A percentile compares a stretch with the other conserved stretches of the same genome.
Conservation (phyloP, 2,113 vertebrate species). For the Boulengeromyrus knoepffleri region DNA sequence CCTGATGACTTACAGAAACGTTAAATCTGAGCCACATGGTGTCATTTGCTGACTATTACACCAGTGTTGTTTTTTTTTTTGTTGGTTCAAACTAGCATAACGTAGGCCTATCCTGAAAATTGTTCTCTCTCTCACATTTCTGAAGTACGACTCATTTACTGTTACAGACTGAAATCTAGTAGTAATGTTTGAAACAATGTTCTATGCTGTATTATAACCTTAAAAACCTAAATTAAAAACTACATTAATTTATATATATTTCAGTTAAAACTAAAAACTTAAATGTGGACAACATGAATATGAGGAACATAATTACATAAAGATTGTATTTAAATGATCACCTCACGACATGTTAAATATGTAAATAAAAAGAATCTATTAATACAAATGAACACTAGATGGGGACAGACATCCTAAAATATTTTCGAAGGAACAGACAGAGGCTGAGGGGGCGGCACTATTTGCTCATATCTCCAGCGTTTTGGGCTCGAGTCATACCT, state of each 20-base stretch:
- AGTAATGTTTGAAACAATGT: not conserved
- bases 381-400: constrained; percentile 47
- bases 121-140: not conserved
- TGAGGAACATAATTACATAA: not conserved
- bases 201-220: not conserved
- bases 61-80: not conserved
- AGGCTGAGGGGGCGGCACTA: not conserved
- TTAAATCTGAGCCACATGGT: not conserved
- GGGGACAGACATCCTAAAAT: constrained; percentile 46
- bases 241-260: not conserved
- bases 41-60: not conserved
- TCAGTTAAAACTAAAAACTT: not conserved
- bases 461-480: not conserved
- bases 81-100: not conserved
- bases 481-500: not conserved
- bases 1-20: not conserved
- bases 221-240: not conserved
- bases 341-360: not conserved
- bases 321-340: not conserved
- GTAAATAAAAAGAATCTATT: not conserved
- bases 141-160: not conserved
- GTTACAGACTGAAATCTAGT: not conserved
- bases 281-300: not conserved
- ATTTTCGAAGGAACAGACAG: not conserved
- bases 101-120: not conserved